Evolutionary conservation across 2,888 invertebrate genomes (phyloP), one percentile per base, ranked within the genome.

Genomic region (Biston stratarius): DNA sequence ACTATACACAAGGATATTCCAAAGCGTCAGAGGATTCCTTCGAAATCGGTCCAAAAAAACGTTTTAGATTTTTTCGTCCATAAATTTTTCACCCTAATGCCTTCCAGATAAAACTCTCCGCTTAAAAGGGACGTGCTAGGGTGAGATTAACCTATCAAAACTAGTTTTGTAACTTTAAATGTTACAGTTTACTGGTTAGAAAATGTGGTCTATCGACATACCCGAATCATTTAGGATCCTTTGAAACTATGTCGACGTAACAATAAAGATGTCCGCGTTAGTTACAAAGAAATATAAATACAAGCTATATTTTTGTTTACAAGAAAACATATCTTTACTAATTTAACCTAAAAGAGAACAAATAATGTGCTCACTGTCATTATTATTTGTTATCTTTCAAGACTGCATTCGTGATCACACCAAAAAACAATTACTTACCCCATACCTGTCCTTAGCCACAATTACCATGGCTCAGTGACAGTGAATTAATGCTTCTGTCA

Each of bases 51-150:
- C 9, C 52, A 10, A 45, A 45, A 61, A 36, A 55, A 53, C 52
- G 42, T 11, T 40, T 42, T 6, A 38, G 14, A 5, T 34, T 51
- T 59, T 67, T 55, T 42, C 14, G 8, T 42, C 6, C 24, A 24
- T 14, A 0, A 34, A 12, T 59, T 52, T 59, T 47, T 53, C n/a
- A 1, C 53, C 75, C 79, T 45, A 14, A 79, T 81, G 77, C 77
- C 76, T 61, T 62, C 38, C 45, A 55, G 69, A 71, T 68, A 68
- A 66, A 42, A 42, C 10, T 24, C 14, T 14, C 6, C 47, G 40
- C 61, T 49, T 70, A 67, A 72, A 70, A 70, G 66, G 66, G 64
- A 59, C 52, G 53, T 57, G n/a, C 47, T 44, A 53, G 69, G 68
- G 58, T 64, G 60, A 67, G 72, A 67, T 70, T 64, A 59, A 62